Evolutionary conservation across 2,113 vertebrate species (phyloP).

Genomic region (Lipotes vexillifer): DNA sequence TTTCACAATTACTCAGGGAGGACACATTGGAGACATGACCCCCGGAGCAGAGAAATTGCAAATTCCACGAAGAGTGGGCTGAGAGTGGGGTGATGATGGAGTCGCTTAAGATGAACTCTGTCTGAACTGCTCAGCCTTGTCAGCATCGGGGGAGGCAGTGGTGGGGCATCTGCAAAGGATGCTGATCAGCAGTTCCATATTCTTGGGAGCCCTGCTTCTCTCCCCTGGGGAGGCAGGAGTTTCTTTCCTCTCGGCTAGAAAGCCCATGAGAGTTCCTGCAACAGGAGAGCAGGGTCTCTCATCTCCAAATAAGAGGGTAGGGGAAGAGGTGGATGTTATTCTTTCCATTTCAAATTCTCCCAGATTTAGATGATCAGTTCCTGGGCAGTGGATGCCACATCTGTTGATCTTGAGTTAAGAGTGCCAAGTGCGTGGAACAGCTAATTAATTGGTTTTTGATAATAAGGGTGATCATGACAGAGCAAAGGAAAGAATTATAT

Average conservation of each 20-base stretch:
- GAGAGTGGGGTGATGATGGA: slow-evolving; percentile 24
- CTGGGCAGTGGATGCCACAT: neutral
- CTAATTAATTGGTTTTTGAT: slow-evolving; percentile 31
- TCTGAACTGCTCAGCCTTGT: slow-evolving; percentile 27
- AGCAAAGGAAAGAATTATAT: neutral
- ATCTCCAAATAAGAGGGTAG: neutral
- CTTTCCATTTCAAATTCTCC: neutral
- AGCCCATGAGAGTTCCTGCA: neutral
- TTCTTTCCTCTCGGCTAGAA: neutral
- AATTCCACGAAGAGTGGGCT: slow-evolving; percentile 70
- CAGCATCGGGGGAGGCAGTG: neutral
- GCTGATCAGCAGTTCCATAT: neutral
- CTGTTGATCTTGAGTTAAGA: slow-evolving; percentile 19
- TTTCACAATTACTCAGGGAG: slow-evolving; percentile 83
- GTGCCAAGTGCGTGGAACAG: neutral
- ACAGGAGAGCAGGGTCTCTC: neutral
- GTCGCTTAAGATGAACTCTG: slow-evolving; percentile 60
- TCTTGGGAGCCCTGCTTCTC: neutral
- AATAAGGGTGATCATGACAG: neutral
- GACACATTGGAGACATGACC: slow-evolving; percentile 82
- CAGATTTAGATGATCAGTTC: neutral
- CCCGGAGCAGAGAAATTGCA: slow-evolving; percentile 78
- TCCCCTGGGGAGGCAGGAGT: neutral
- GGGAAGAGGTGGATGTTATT: neutral
- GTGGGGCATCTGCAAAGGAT: neutral